Evolutionary conservation across 2,113 vertebrate species (phyloP).

Genomic region (Trinectes maculatus): DNA sequence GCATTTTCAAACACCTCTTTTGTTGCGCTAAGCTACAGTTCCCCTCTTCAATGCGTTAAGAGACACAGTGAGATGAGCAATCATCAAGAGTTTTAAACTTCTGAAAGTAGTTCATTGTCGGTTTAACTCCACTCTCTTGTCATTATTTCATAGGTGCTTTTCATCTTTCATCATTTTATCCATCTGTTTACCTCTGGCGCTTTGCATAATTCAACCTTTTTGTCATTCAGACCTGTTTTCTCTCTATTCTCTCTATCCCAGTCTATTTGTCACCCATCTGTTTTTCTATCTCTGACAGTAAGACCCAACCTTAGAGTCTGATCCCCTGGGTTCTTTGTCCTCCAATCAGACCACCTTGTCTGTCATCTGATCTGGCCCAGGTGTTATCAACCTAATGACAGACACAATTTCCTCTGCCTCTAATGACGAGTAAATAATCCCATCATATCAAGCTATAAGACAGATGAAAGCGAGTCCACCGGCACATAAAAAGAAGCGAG

Average conservation of each 20-base stretch:
- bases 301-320: slow-evolving; percentile 11
- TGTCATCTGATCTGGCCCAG: slow-evolving; percentile 63
- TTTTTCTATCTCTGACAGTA: slow-evolving; percentile 9
- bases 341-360: slow-evolving; percentile 46
- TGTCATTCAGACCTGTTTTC: neutral
- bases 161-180: slow-evolving; percentile 2
- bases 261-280: neutral
- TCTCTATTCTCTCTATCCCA: neutral
- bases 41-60: no score
- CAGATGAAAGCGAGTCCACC: slow-evolving; percentile 59
- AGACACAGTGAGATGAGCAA: neutral
- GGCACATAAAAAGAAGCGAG: slow-evolving; percentile 49
- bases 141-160: neutral
- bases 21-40: neutral
- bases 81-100: no score
- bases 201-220: slow-evolving; percentile 29
- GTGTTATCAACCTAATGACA: slow-evolving; percentile 70
- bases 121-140: slow-evolving; percentile 3
- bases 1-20: neutral
- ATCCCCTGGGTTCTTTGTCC: slow-evolving; percentile 16
- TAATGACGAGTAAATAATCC: slow-evolving; percentile 78
- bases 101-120: no score
- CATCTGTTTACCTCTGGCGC: neutral
- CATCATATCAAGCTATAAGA: slow-evolving; percentile 55
- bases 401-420: slow-evolving; percentile 69